Percentiles rank a stretch among this genome's conserved stretches.
These are phyloP conservation scores for Grantiella picta DNA, from an alignment of 2,113 vertebrate species.

Conservation along the genomic window DNA sequence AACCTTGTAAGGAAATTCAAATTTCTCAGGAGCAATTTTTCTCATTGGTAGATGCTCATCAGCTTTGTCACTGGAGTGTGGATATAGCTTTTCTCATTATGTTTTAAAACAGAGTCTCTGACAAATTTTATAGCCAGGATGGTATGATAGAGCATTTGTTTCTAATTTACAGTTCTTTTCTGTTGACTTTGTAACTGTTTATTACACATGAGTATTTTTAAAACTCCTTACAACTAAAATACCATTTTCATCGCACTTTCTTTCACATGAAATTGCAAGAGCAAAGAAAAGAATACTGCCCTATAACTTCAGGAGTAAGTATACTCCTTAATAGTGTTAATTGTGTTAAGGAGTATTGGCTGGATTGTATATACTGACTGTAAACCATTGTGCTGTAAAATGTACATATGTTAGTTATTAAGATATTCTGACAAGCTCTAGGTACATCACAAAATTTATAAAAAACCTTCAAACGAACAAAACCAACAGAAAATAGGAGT, in stretches of 20 bases:
- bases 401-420: neutral
- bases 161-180: neutral
- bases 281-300: neutral
- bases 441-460: neutral
- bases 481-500: neutral
- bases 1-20: neutral
- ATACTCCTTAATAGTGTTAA: neutral
- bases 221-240: neutral
- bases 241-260: neutral
- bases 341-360: neutral
- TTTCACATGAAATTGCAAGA: neutral
- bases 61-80: neutral
- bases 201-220: neutral
- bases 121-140: neutral
- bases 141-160: neutral
- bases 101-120: neutral
- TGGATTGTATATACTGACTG: neutral
- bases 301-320: neutral
- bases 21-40: neutral
- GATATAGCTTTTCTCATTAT: neutral
- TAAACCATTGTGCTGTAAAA: neutral
- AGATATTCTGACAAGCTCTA: neutral
- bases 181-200: constrained; percentile 12
- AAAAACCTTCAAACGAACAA: accelerated
- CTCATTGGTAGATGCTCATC: neutral